These are phyloP conservation scores for Hyles euphorbiae DNA, from an alignment of 1,140 invertebrate genomes.

Conservation along the genomic window DNA sequence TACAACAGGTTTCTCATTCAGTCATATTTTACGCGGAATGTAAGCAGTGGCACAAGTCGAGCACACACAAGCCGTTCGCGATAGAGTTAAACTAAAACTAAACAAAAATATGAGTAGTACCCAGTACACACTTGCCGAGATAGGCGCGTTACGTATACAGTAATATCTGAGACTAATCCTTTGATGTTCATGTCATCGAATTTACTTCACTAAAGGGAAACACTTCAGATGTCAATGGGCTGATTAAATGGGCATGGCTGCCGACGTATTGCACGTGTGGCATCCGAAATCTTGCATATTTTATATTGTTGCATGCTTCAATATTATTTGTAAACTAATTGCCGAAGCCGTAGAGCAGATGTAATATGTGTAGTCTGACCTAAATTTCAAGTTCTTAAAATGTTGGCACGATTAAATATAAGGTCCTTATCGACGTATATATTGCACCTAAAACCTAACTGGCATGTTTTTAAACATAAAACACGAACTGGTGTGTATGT, in stretches of 20 bases:
- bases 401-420: too few species aligned
- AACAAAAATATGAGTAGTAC: conserved; percentile 5
- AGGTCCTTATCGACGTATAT: too few species aligned
- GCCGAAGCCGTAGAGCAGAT: too few species aligned
- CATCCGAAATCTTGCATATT: background rate
- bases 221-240: conserved; percentile 25
- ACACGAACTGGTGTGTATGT: too few species aligned
- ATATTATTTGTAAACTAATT: too few species aligned
- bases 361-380: too few species aligned
- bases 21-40: too few species aligned
- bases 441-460: too few species aligned
- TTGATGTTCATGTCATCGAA: conserved; percentile 29
- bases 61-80: background rate
- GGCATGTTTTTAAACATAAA: too few species aligned
- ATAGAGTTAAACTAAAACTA: conserved; percentile 10
- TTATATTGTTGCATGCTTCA: background rate
- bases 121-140: conserved; percentile 12
- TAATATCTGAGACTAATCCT: conserved; percentile 31
- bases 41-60: background rate
- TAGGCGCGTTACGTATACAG: conserved; percentile 13
- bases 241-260: conserved; percentile 29
- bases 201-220: conserved; percentile 18
- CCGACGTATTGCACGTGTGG: background rate
- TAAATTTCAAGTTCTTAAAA: too few species aligned
- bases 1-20: too few species aligned